Evolutionary conservation across 2,888 invertebrate genomes (phyloP), one percentile per base, ranked within the genome.

Genomic region (Ichneumoninae sp.): DNA sequence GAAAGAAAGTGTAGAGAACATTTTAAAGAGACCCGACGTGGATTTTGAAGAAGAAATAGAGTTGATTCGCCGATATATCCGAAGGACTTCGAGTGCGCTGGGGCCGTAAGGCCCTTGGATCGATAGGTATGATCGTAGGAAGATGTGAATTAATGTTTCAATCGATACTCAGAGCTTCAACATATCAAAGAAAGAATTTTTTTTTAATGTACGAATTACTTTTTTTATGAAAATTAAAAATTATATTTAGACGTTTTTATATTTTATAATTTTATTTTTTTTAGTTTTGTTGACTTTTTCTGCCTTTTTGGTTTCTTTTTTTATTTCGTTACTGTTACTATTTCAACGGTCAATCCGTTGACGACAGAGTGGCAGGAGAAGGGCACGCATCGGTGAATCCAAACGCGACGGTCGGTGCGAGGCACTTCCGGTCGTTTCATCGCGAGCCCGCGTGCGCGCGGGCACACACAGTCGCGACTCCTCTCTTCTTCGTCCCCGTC

Each of bases 401-500:
- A 73, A 85, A 88, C 83, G 87, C 83, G 78, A 87, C 80, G 30
- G 70, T 75, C 77, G 76, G 85, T 78, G 82, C 83, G 81, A 81
- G 82, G 36, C 52, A 82, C 85, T 85, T 85, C 85, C 85, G 85
- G 85, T 82, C 74, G 85, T 85, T 82, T 66, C 75, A 70, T 87
- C 83, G 83, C 85, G 84, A 79, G 78, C 83, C 80, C 73, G 74
- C 83, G 83, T 83, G 84, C 74, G 73, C 83, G 83, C 73, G 74
- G 60, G 30, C 26, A 60, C 16, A 60, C 81, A 47, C 78, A 22
- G 22, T 71, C 26, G 40, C 47, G 44, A 71, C 52, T 69, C 33
- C 57, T 85, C 75, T 85, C 75, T 85, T 87, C 86, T 85, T 85
- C 83, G 84, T 87, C 80, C 77, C 75, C 86, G 87, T 87, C 86